Base-by-base conservation (phyloP, 2,797 vertebrate species). In the Sphenopsis melanotis region DNA sequence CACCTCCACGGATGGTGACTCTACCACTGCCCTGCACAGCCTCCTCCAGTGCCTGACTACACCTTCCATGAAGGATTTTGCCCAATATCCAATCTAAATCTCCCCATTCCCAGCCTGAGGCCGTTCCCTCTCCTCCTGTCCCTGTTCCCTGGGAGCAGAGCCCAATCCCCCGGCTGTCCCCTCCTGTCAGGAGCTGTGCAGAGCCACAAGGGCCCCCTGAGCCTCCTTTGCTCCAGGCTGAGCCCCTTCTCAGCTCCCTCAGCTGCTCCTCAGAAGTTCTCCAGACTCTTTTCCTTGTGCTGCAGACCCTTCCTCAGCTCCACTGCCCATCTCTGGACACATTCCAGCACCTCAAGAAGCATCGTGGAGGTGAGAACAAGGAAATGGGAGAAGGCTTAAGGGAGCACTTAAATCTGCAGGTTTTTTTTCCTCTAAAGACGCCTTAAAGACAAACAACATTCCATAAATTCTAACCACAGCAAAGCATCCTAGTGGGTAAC, bases 81-180 rank as follows among this genome's bases (percentile, higher is more conserved):
- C 39, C 26, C 6, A 59, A 26, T 24, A 17, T 27, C 11, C 39
- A 57, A 3, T 4, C 24, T 26, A 9, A 34, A 8, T 2, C 21
- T 71, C 5, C 26, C 39, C 30, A 23, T 24, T 12, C 52, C 0
- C 59, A 78, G 14, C 22, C 3, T 24, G 47, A 53, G 39, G 53
- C 15, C 0, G 0, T 44, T 64, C 7, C 37, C n/a, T 44, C 24
- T 57, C 1, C 3, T 70, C n/a, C 64, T 63, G 49, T 57, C 64
- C 24, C 49, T 34, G 50, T 8, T 63, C n/a, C 44, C 30, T 27
- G 42, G 3, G 4, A 69, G 44, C 50, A 83, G 7, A 70, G n/a
- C 10, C 57, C 0, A 0, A 30, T 3, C 3, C 6, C 18, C 4
- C 0, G 0, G 37, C 37, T 64, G 50, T 3, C 20, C 12, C 3